Percentiles rank a stretch among this genome's conserved stretches.
Conservation (phyloP, 2,888 invertebrate genomes). For the Autographa gamma region DNA sequence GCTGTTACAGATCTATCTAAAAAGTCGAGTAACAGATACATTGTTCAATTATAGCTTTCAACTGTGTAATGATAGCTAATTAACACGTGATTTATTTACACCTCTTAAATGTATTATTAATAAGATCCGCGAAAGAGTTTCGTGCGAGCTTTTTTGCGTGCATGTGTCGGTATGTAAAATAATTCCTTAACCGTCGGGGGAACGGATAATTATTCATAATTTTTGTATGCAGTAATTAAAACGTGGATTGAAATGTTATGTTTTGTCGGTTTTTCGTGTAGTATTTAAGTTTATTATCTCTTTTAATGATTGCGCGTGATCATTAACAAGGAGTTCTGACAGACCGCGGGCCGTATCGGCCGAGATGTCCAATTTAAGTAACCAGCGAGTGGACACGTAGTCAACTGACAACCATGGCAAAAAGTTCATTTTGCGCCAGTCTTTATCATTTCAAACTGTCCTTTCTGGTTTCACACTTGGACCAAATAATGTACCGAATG, state of each 20-base stretch:
- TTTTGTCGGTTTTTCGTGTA: conserved; percentile 35
- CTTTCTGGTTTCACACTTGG: conserved; percentile 65
- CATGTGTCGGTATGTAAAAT: conserved; percentile 35
- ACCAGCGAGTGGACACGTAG: conserved; percentile 70
- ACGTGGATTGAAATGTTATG: conserved; percentile 31
- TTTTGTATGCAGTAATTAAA: conserved; percentile 42
- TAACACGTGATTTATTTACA: conserved; percentile 53
- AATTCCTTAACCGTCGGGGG: conserved; percentile 23
- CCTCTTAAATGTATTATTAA: conserved; percentile 51
- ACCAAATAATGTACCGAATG: conserved; percentile 59
- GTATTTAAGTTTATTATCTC: conserved; percentile 49
- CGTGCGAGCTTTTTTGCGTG: conserved; percentile 23
- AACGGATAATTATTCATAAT: conserved; percentile 42
- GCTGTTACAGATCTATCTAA: conserved; percentile 62
- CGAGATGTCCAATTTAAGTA: conserved; percentile 75
- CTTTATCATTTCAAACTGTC: conserved; percentile 60
- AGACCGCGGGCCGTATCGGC: conserved; percentile 58
- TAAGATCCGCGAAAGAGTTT: conserved; percentile 37
- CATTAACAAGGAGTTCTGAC: conserved; percentile 69
- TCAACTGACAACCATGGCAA: conserved; percentile 67
- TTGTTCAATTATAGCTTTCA: conserved; percentile 69
- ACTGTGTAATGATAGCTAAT: conserved; percentile 61
- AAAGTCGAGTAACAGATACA: conserved; percentile 61
- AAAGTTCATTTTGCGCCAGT: conserved; percentile 68
- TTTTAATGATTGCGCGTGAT: conserved; percentile 66